Percentiles rank a stretch among this genome's conserved stretches.
Evolutionary conservation across 2,113 vertebrate genomes (phyloP).

Genomic region (Diphyllodes magnificus): DNA sequence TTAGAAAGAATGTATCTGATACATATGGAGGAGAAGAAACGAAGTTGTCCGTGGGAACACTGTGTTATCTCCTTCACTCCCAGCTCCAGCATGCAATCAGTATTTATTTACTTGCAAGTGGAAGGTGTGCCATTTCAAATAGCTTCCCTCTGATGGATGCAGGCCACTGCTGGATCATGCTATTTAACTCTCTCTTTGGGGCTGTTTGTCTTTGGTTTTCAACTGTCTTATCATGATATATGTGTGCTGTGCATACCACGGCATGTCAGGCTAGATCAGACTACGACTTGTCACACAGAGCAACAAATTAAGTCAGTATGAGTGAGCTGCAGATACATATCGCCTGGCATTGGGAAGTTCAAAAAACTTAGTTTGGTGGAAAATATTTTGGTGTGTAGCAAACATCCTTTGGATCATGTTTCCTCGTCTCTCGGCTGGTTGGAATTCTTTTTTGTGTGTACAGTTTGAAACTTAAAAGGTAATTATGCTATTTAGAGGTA

Average conservation of each 20-base stretch:
- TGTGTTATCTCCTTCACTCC: neutral
- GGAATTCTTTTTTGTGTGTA: neutral
- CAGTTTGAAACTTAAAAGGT: neutral
- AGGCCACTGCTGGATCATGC: neutral
- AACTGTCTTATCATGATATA: constrained; percentile 38
- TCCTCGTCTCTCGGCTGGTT: neutral
- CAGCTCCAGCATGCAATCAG: neutral
- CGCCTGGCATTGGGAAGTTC: constrained; percentile 11
- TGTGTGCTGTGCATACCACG: neutral
- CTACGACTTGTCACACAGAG: constrained; percentile 41
- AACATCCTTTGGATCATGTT: constrained; percentile 1
- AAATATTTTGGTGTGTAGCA: constrained; percentile 24
- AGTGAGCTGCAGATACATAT: constrained; percentile 44
- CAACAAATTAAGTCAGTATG: constrained; percentile 48
- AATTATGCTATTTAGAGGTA: neutral
- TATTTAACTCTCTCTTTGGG: constrained; percentile 2
- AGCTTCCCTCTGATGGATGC: neutral
- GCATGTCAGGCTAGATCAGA: constrained; percentile 51
- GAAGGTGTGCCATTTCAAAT: constrained; percentile 41
- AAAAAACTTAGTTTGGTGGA: constrained; percentile 46
- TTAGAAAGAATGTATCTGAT: neutral
- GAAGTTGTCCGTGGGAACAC: neutral
- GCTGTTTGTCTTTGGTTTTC: constrained; percentile 40
- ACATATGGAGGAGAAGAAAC: neutral
- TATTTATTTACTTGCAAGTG: neutral